Evolutionary conservation across 2,888 invertebrate genomes (phyloP).

Genomic region (Pemphredon lugubris): DNA sequence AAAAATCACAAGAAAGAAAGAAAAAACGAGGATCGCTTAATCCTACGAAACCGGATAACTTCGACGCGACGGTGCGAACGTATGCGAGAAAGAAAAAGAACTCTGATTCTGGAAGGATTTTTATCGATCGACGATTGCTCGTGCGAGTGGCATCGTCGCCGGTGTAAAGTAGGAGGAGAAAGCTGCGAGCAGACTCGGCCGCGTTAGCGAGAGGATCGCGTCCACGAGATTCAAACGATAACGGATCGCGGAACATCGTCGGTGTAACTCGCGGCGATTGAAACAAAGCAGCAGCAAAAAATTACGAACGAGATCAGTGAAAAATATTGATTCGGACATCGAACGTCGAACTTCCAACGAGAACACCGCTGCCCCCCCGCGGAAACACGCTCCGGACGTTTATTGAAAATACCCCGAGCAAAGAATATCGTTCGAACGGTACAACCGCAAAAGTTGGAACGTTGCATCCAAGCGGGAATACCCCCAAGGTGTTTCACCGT

Average conservation of each 20-base stretch:
- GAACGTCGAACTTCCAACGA: background rate
- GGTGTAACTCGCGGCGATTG: background rate
- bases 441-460: too few species aligned
- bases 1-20: background rate
- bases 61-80: background rate
- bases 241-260: background rate
- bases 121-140: background rate
- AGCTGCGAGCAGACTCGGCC: slow-evolving; percentile 23
- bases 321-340: background rate
- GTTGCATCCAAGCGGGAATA: too few species aligned
- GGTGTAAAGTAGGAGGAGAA: background rate
- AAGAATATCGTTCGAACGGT: too few species aligned
- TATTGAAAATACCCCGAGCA: too few species aligned
- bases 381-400: too few species aligned
- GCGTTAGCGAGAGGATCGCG: slow-evolving; percentile 6
- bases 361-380: too few species aligned
- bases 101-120: background rate
- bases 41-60: background rate
- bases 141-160: background rate
- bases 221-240: background rate
- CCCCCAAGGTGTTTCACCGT: too few species aligned
- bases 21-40: slow-evolving; percentile 2
- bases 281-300: background rate
- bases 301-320: too few species aligned
- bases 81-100: background rate